Evolutionary conservation across 2,888 invertebrate genomes (phyloP), one percentile per base, ranked within the genome.

Genomic region (Tachystola acroxantha): DNA sequence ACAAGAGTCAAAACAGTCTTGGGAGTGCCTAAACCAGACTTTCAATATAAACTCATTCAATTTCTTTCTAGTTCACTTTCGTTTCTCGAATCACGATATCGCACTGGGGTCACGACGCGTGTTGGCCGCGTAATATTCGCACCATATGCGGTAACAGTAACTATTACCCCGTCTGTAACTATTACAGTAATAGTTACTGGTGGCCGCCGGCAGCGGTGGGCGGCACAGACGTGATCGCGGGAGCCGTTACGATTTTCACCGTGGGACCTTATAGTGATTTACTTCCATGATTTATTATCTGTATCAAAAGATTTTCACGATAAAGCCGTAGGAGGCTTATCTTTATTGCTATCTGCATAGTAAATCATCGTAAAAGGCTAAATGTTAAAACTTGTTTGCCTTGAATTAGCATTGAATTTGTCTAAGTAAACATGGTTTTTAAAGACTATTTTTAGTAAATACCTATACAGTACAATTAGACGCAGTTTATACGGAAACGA

Each of bases 161-260:
- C 40, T 39, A 34, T 42, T 36, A 36, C 43, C 32, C 24, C 34
- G 29, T 33, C 37, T 26, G 40, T 40, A 40, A 36, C 40, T 37
- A 26, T 36, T 37, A 36, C 40, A 10, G 36, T 40, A 40, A 36
- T 40, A 35, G 34, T 10, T 16, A 10, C 13, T 28, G 24, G 29
- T 19, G 3, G 29, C 13, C 25, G 39, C 43, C 40, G 34, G 31
- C n/a, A 28, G 14, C 19, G 24, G 34, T 39, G 32, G 37, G 39
- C 33, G 37, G 37, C 26, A 11, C 24, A 25, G 19, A 31, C 42
- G 40, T 43, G 43, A 36, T 35, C 38, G 34, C 45, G 27, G 45
- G 26, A 39, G 38, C 43, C 29, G 43, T 40, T 46, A 44, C 37
- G 38, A 38, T 46, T 48, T 46, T 42, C 46, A 48, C 43, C 46